phyloP scores from a whole-genome alignment of 2,797 vertebrate species.

The Mormyrops attenuatus region DNA sequence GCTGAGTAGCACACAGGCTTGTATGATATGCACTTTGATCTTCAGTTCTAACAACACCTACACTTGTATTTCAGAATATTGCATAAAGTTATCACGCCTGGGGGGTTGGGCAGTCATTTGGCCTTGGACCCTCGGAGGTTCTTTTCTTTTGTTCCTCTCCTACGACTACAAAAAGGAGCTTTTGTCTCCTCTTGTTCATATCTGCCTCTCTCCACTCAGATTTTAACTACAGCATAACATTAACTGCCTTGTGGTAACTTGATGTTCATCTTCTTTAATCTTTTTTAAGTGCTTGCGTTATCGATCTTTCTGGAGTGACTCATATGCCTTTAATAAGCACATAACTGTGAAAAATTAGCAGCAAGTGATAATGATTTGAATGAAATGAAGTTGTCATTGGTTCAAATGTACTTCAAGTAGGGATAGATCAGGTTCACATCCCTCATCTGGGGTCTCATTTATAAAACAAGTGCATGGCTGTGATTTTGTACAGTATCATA shows the following conservation, averaged over 20 bases:
- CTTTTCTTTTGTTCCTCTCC: not conserved
- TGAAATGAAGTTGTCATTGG: not conserved
- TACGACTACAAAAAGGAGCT: not conserved
- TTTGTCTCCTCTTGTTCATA: not conserved
- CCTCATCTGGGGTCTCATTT: not conserved
- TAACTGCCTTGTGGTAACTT: not conserved
- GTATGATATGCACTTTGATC: not conserved
- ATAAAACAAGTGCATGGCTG: not conserved
- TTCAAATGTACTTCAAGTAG: not conserved
- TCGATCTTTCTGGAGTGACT: not conserved
- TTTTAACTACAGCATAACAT: not conserved
- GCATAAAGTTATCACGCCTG: not conserved
- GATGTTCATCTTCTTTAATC: not conserved
- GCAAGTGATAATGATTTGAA: not conserved
- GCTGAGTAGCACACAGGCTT: not conserved
- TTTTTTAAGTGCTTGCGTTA: not conserved
- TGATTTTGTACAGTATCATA: not conserved
- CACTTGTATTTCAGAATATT: not conserved
- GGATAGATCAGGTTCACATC: not conserved
- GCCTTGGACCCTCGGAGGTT: not conserved
- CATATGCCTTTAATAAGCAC: not conserved
- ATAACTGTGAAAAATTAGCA: not conserved
- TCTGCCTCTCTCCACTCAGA: not conserved
- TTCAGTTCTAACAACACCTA: conserved; percentile 6
- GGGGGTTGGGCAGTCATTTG: not conserved